A percentile compares a stretch with the other conserved stretches of the same genome.
phyloP scores from a whole-genome alignment of 2,888 invertebrate genomes.

The Lamellibrachia columna region DNA sequence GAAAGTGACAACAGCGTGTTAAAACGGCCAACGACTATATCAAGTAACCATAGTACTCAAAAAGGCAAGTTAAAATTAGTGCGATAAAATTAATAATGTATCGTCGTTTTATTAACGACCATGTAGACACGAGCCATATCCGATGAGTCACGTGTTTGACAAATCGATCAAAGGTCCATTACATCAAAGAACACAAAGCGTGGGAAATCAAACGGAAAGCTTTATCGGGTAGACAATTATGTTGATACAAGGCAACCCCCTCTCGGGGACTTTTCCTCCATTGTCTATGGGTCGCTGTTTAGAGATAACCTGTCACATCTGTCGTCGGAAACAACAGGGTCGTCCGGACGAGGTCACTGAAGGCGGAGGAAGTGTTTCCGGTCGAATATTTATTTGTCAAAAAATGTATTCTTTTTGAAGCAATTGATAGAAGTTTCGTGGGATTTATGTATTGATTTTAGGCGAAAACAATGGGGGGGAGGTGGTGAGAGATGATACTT shows the following conservation, averaged over 20 bases:
- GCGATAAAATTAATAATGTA: not conserved
- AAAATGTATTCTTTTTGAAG: not conserved
- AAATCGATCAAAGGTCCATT: not conserved
- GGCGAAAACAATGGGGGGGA: not conserved
- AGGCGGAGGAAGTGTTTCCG: not conserved
- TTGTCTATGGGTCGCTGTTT: not conserved
- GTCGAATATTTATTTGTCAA: not conserved
- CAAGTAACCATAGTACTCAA: not conserved
- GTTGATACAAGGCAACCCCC: not conserved
- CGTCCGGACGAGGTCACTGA: not conserved
- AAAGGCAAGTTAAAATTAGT: not conserved
- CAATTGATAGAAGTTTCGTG: not conserved
- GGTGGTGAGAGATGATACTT: no score
- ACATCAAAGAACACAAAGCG: slow-evolving; percentile 12
- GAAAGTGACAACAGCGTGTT: no score
- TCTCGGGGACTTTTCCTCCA: not conserved
- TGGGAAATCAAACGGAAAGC: not conserved
- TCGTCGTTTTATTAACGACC: not conserved
- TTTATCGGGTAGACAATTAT: not conserved
- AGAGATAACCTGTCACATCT: not conserved
- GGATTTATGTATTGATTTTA: not conserved
- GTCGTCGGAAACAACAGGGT: not conserved
- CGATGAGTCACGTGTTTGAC: not conserved
- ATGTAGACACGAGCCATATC: not conserved
- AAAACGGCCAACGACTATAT: no score